Base-by-base conservation (phyloP, 23 tunicate species). In the Ascidia mentula region DNA sequence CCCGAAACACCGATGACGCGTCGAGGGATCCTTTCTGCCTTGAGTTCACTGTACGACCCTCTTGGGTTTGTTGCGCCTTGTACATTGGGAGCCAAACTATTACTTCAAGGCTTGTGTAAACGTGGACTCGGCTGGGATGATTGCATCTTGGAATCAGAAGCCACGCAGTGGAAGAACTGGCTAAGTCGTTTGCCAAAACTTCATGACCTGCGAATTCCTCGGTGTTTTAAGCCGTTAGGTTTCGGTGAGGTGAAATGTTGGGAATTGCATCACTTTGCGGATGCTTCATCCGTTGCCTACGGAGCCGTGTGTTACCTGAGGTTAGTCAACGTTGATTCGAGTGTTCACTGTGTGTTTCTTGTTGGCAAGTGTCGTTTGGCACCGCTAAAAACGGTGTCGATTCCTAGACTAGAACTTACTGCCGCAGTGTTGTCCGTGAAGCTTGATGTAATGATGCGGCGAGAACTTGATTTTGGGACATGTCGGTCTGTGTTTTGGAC, bases 1-100 rank as follows among this genome's bases (percentile, higher is more conserved):
- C 79, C 79, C 3, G 34, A 75, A 39, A 75, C 34, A 17, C 53
- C 79, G 37, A 28, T 6, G 53, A 75, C 79, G 18, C 46, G 79
- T 2, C 9, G 81, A 45, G 81, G 69, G 36, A 45, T 77, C 20
- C 38, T 77, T 26, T 77, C 81, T 46, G 38, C 81, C 7, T 31
- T 77, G 38, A 77, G 81, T 40, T 46, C 38, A 22, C 37, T 77
- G 6, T 77, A 42, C 53, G 81, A 77, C 31, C 69, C 69, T 37
- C 34, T 77, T 12, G 81, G 81, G 18, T 77, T 77, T 18, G 46
- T 18, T n/a, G 38, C 81, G 6, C 81, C 69, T 4, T 28, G 34
- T 6, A 75, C 53, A 2, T 46, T 75, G 2, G 34, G 34, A 2
- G 53, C 79, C 7, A 75, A 39, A 75, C 7, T 75, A 18, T 39